Evolutionary conservation across 2,797 vertebrate genomes (phyloP), one percentile per base, ranked within the genome.

Genomic region (Gambelia wislizenii): DNA sequence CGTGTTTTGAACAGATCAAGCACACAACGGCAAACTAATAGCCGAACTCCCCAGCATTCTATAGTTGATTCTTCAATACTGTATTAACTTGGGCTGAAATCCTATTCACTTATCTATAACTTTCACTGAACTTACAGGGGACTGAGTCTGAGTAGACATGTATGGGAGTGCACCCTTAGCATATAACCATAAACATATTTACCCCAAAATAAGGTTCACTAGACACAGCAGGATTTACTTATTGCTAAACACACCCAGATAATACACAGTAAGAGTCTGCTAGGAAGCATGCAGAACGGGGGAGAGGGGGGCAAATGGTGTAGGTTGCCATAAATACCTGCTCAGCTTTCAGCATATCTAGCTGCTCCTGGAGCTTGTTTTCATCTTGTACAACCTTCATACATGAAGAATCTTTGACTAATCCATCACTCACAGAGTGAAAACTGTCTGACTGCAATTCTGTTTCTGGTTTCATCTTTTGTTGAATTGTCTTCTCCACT

Each of bases 331-430:
- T 10, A 87, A 90, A 4, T 96, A 97, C 97, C 97, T 97, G 96
- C 61, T 97, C 96, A 84, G 95, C 94, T 89, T 96, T 96, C 79
- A 94, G 93, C 83, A 94, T 86, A 89, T 94, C 95, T 93, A 98
- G 97, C 94, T 98, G 97, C 93, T 97, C 97, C 93, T 97, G 97
- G 77, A 97, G 97, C 92, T 95, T 96, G 59, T 92, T 97, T 97
- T 96, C 97, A 87, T 42, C 87, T 64, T 88, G 93, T 54, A 90
- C 47, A 85, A 78, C 2, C 5, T 76, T 16, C 52, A 59, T 14
- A 89, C 75, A 79, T 0, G 91, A 89, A 5, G 92, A 70, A 90
- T 96, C 97, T 87, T 92, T 95, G 79, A 95, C 93, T 88, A 95
- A 94, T 93, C 91, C 96, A 81, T 96, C 96, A 92, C 93, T 94